Evolutionary conservation across 2,888 invertebrate genomes (phyloP), one percentile per base, ranked within the genome.

Genomic region (Clostera curtula): DNA sequence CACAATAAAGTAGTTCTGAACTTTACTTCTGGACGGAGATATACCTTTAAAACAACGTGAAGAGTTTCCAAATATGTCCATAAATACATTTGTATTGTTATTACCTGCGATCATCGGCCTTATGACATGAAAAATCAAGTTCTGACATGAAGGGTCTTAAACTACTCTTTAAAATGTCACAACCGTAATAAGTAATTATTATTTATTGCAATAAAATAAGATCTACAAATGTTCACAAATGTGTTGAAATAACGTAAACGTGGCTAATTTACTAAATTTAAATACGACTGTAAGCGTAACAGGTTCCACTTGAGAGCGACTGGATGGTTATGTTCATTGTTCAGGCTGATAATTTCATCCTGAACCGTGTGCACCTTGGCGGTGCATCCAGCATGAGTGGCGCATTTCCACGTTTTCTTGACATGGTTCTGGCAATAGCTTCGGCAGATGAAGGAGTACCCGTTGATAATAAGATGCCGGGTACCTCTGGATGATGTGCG

Each of bases 401-500:
- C 69, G 22, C 73, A 74, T 31, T 74, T 74, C 51, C 49, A 49
- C 2, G 54, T 73, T 36, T 75, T 75, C 46, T 73, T 75, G 16
- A 68, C 42, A 27, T 65, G 58, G 29, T 68, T 40, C 2, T 51
- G 33, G 29, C 70, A 75, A 36, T 75, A 74, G 4, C 58, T 64
- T 7, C 75, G 55, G 34, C 74, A 75, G 34, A 71, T 65, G 41
- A 75, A 75, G 3, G 67, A 34, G 29, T 62, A 73, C 0, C 74
- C 75, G 18, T 62, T 50, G 1, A 74, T 42, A 3, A 75, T 67
- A 8, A 75, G 49, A 17, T 74, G 73, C 1, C 65, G 49, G 0
- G 58, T 63, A 0, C 75, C 75, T 27, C 73, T 52, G n/a, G 48
- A 42, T 3, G 75, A 68, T 2, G 60, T 73, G 37, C 58, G 62